phyloP scores from a whole-genome alignment of 2,888 invertebrate species.

The Trissoscelio sp. region DNA sequence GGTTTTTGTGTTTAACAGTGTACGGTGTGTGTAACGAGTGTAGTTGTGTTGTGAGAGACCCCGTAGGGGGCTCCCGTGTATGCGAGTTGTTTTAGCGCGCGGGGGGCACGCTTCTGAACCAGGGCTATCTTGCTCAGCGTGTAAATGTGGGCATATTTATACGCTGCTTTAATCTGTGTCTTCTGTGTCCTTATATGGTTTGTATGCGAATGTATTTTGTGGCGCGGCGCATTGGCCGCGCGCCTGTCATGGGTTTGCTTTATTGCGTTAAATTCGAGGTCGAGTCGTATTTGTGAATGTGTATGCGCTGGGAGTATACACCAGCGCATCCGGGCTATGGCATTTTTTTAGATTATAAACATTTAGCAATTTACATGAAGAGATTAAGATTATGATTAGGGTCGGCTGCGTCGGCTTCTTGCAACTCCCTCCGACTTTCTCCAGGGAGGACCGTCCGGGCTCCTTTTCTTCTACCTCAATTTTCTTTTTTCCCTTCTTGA shows the following conservation, averaged over 20 bases:
- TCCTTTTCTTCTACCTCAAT: background rate
- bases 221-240: slow-evolving; percentile 67
- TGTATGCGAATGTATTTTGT: slow-evolving; percentile 73
- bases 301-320: slow-evolving; percentile 84
- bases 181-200: slow-evolving; percentile 69
- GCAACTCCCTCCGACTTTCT: slow-evolving; percentile 48
- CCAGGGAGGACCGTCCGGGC: slow-evolving; percentile 20
- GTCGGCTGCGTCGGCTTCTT: slow-evolving; percentile 64
- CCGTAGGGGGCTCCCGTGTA: slow-evolving; percentile 73
- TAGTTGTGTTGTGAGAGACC: slow-evolving; percentile 73
- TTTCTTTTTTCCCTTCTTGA: background rate
- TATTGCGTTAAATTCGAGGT: slow-evolving; percentile 81
- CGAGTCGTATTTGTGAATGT: slow-evolving; percentile 84
- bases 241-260: slow-evolving; percentile 72
- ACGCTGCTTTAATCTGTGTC: slow-evolving; percentile 73
- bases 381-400: slow-evolving; percentile 83
- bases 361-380: slow-evolving; percentile 84
- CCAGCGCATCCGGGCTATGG: slow-evolving; percentile 84
- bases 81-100: slow-evolving; percentile 78
- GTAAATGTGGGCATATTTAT: slow-evolving; percentile 73
- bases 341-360: slow-evolving; percentile 83
- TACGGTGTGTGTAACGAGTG: slow-evolving; percentile 71
- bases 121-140: slow-evolving; percentile 77
- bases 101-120: slow-evolving; percentile 81
- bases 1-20: slow-evolving; percentile 64